Evolutionary conservation across 2,113 vertebrate species (phyloP).

Genomic region (Marcusenius ussheri): DNA sequence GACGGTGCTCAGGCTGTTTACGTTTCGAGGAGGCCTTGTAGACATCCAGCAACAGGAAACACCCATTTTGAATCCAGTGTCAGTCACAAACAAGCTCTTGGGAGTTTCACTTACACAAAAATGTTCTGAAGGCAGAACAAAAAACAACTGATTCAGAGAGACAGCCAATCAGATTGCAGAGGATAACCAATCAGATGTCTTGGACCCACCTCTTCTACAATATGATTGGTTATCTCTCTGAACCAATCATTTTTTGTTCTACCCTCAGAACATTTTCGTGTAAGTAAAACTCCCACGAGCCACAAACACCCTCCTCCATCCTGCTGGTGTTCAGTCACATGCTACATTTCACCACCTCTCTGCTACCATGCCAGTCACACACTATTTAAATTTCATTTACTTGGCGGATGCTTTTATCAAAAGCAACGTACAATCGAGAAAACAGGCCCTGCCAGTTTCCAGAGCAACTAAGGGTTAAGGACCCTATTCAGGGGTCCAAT

Average conservation of each 20-base stretch:
- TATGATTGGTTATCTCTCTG: too few species aligned
- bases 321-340: not conserved
- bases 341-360: not conserved
- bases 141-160: too few species aligned
- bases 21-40: not conserved
- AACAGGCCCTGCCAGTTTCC: not conserved
- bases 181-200: too few species aligned
- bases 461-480: not conserved
- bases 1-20: not conserved
- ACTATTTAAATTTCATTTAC: not conserved
- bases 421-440: not conserved
- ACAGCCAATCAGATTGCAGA: too few species aligned
- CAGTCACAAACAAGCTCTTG: not conserved
- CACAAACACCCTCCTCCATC: not conserved
- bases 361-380: not conserved
- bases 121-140: too few species aligned
- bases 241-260: too few species aligned
- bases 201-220: too few species aligned
- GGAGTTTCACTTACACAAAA: too few species aligned
- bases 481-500: not conserved
- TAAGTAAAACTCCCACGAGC: too few species aligned
- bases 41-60: not conserved
- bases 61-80: not conserved
- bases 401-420: not conserved
- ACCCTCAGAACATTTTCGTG: too few species aligned